Evolutionary conservation across 2,797 vertebrate species (phyloP).

Genomic region (Crenichthys baileyi): DNA sequence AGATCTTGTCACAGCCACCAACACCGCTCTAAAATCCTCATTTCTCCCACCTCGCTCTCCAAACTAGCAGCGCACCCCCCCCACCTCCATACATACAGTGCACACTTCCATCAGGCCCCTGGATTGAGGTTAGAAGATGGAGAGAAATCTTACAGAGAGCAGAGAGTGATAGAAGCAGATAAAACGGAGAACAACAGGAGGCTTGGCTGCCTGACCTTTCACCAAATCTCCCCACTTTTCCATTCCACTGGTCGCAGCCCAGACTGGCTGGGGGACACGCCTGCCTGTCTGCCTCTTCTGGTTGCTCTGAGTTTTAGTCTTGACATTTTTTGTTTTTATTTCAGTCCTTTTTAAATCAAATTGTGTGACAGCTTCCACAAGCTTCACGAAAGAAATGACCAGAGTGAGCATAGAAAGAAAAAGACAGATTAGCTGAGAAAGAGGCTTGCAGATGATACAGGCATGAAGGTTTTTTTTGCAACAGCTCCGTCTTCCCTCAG

Average conservation of each 20-base stretch:
- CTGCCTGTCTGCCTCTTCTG: constrained; percentile 37
- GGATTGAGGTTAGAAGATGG: constrained; percentile 50
- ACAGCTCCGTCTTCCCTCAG: constrained; percentile 37
- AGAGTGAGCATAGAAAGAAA: constrained; percentile 19
- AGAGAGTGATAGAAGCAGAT: constrained; percentile 50
- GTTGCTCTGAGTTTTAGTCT: constrained; percentile 33
- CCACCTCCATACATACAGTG: not conserved
- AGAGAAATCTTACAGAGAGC: constrained; percentile 51
- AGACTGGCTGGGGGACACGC: constrained; percentile 75
- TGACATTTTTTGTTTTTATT: constrained; percentile 1
- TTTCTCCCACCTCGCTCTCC: constrained; percentile 27
- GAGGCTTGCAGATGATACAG: constrained; percentile 8
- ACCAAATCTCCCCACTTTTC: constrained; percentile 78
- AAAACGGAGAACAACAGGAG: constrained; percentile 65
- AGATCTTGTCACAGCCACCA: constrained; percentile 69
- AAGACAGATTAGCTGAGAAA: constrained; percentile 26
- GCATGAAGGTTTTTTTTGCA: constrained; percentile 2
- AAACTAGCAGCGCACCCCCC: constrained; percentile 21
- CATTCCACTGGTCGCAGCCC: constrained; percentile 77
- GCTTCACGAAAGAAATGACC: constrained; percentile 35
- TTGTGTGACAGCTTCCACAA: constrained; percentile 34
- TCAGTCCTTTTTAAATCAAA: constrained; percentile 48
- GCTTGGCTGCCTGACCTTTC: constrained; percentile 78
- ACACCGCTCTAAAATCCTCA: constrained; percentile 61
- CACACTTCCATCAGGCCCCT: constrained; percentile 37